Conservation (phyloP, 2,888 invertebrate genomes). For the Eupithecia exiguata region DNA sequence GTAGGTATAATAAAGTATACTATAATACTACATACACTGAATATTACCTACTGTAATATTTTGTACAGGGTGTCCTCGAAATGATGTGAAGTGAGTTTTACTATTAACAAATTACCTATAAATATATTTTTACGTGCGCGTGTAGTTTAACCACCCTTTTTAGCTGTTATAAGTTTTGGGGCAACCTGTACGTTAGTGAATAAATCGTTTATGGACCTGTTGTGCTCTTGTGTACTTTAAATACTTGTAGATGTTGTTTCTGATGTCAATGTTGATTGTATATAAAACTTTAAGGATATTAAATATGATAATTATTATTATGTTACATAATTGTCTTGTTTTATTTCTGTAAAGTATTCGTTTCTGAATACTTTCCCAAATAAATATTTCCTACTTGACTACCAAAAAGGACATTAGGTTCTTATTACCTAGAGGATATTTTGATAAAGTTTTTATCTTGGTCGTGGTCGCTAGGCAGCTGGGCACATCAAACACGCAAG, state of each 20-base stretch:
- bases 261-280: constrained; percentile 73
- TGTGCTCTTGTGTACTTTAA: constrained; percentile 65
- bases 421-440: not conserved
- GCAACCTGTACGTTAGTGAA: constrained; percentile 36
- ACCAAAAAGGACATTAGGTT: not conserved
- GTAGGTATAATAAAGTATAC: not conserved
- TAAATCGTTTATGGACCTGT: constrained; percentile 66
- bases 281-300: constrained; percentile 77
- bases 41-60: not conserved
- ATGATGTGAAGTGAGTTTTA: not conserved
- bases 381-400: not conserved
- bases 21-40: constrained; percentile 36
- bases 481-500: too few relatives aligned
- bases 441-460: not conserved
- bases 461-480: not conserved
- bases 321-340: constrained; percentile 62
- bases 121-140: not conserved
- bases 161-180: not conserved
- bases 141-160: not conserved
- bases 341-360: constrained; percentile 25
- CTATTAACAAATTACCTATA: not conserved
- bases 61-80: not conserved
- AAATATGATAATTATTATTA: constrained; percentile 71
- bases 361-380: not conserved
- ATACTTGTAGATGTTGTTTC: constrained; percentile 68